phyloP scores from a whole-genome alignment of 2,113 vertebrate species.

The Hemibagrus wyckioides region DNA sequence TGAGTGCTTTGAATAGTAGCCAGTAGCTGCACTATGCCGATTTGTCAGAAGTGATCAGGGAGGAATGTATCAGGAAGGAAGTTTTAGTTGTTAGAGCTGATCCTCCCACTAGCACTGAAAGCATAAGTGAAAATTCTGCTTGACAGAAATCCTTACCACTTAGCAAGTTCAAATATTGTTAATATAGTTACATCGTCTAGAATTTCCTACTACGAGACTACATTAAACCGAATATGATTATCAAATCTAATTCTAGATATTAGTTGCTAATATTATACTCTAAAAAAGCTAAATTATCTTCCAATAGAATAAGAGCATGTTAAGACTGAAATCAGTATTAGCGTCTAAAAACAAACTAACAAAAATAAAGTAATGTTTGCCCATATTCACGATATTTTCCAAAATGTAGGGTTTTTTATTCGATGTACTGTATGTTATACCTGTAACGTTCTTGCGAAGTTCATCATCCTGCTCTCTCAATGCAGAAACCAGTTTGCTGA shows the following conservation, averaged over 20 bases:
- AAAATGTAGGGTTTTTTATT: not conserved
- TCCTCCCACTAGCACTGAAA: not conserved
- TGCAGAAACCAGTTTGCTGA: constrained; percentile 79
- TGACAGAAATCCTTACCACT: not conserved
- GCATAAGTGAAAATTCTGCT: not conserved
- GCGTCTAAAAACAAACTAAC: not conserved
- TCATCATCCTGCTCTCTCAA: constrained; percentile 84
- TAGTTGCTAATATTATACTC: not conserved
- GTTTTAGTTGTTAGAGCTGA: not conserved
- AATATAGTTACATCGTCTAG: not conserved
- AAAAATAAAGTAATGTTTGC: not conserved
- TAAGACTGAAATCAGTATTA: not conserved
- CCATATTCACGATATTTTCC: not conserved
- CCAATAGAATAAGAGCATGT: not conserved
- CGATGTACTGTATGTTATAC: constrained; percentile 60
- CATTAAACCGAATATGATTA: not conserved
- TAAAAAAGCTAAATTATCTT: not conserved
- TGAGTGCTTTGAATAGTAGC: not conserved
- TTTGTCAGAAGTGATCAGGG: not conserved
- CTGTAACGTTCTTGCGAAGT: constrained; percentile 91
- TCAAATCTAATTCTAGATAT: not conserved
- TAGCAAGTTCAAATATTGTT: not conserved
- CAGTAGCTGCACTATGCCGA: not conserved
- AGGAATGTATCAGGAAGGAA: not conserved
- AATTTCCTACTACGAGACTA: not conserved